Base-by-base conservation (phyloP, 1,140 invertebrate species). In the Plodia interpunctella region DNA sequence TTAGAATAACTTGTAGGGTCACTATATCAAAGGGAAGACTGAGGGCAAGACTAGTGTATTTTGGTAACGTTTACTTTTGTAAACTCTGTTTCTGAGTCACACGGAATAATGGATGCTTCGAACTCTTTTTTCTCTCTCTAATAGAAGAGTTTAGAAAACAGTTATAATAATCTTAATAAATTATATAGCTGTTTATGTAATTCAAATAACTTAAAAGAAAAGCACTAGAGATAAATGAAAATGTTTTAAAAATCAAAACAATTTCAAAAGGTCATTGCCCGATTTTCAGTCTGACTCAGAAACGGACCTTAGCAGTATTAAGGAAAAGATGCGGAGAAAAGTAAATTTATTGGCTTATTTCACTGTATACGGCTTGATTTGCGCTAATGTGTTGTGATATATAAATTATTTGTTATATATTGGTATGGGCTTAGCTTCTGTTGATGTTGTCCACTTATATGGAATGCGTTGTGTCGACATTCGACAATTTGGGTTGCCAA, bases 351-450 rank as follows among this genome's bases (percentile, higher is more conserved):
- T n/a, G 25, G 51, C 51, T 53, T 53, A 53, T 53, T 53, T 13
- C 13, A 15, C 18, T 65, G 66, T 79, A 73, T 76, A 76, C 70
- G 76, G 76, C 72, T 80, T 78, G 20, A 65, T 75, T 75, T 73
- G 67, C 71, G 76, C 74, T 76, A 67, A 65, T 68, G 66, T 75
- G 70, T 80, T 79, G 77, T 79, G 77, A 80, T 80, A 82, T 78
- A 76, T 61, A 66, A 66, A 66, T 62, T 65, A 67, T 61, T 71
- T 70, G 70, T 80, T 71, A 66, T 66, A 70, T 51, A 35, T 61
- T 70, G 58, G 28, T 66, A 63, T 60, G 59, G 66, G 71, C 71
- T 74, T 80, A 59, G 73, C 76, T 80, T 72, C 60, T 76, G 70
- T 80, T 73, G 70, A 68, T 72, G 68, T 60, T 65, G 38, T 44